Conservation (phyloP, 2,113 vertebrate genomes). For the Lutjanus erythropterus region DNA sequence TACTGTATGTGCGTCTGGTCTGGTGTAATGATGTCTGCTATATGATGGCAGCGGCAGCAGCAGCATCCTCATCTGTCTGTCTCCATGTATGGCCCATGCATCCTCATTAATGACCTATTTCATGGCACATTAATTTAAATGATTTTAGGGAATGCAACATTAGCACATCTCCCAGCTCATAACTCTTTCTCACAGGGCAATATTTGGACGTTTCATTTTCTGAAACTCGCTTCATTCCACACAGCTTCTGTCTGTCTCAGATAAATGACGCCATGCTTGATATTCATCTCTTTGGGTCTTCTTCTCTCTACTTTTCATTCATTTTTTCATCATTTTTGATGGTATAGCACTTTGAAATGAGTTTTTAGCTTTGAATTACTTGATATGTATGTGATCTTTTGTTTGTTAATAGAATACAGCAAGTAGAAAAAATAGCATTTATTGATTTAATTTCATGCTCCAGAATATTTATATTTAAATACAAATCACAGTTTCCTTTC, state of each 20-base stretch:
- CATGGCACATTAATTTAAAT: slow-evolving; percentile 83
- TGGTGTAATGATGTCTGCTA: slow-evolving; percentile 65
- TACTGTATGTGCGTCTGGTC: slow-evolving; percentile 32
- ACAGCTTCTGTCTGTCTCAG: slow-evolving; percentile 3
- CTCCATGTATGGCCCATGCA: slow-evolving; percentile 75
- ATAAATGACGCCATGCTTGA: not conserved
- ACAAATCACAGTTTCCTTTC: not conserved
- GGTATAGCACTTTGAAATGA: not conserved
- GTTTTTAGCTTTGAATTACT: not conserved
- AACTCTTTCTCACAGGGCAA: slow-evolving; percentile 71
- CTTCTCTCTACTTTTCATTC: too few species aligned
- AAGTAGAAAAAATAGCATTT: not conserved
- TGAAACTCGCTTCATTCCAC: slow-evolving; percentile 3
- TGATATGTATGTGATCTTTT: not conserved
- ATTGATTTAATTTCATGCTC: not conserved
- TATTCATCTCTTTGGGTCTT: not conserved
- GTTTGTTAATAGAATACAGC: not conserved
- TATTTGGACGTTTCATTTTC: slow-evolving; percentile 68
- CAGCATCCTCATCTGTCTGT: slow-evolving; percentile 72
- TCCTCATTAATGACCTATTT: slow-evolving; percentile 83
- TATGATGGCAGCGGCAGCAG: slow-evolving; percentile 39
- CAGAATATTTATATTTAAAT: not conserved
- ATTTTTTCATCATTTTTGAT: not conserved
- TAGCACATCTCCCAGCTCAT: slow-evolving; percentile 73
- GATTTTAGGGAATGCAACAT: slow-evolving; percentile 80